Evolutionary conservation across 2,797 vertebrate genomes (phyloP).

Genomic region (Capromys pilorides): DNA sequence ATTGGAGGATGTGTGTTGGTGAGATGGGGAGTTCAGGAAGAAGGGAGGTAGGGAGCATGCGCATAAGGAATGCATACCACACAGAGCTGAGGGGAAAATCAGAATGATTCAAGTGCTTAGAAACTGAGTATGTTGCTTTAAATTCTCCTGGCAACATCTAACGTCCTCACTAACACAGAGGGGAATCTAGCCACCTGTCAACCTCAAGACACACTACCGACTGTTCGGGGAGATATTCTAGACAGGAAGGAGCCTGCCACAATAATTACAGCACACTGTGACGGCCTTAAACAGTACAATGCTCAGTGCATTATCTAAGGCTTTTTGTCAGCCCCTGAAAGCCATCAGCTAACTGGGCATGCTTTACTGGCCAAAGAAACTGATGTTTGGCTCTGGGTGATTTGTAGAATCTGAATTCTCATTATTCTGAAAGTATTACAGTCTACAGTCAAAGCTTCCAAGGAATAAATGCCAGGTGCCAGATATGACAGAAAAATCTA

Average conservation of each 20-base stretch:
- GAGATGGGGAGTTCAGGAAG: constrained; percentile 32
- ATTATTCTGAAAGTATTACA: constrained; percentile 76
- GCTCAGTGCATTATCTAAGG: constrained; percentile 72
- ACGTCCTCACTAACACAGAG: constrained; percentile 72
- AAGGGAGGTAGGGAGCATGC: constrained; percentile 12
- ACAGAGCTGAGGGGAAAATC: constrained; percentile 30
- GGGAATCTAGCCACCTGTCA: constrained; percentile 81
- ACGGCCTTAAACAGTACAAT: constrained; percentile 72
- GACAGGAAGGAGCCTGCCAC: constrained; percentile 81
- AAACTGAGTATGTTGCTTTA: constrained; percentile 74
- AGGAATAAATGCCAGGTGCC: constrained; percentile 72
- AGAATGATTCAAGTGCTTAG: constrained; percentile 70
- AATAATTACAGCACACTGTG: constrained; percentile 76
- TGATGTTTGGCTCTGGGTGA: constrained; percentile 75
- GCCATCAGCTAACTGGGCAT: constrained; percentile 72
- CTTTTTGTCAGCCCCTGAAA: constrained; percentile 78
- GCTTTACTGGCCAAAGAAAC: constrained; percentile 77
- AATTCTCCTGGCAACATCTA: constrained; percentile 79
- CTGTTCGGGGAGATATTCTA: constrained; percentile 78
- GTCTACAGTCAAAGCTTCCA: constrained; percentile 65
- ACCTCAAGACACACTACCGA: constrained; percentile 79
- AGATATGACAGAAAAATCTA: constrained; percentile 70
- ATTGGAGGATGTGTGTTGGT: constrained; percentile 73
- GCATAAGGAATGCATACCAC: constrained; percentile 63
- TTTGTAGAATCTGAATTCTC: constrained; percentile 76